Base-by-base conservation (phyloP, 1,140 invertebrate genomes). In the Drosophila ohnishii region DNA sequence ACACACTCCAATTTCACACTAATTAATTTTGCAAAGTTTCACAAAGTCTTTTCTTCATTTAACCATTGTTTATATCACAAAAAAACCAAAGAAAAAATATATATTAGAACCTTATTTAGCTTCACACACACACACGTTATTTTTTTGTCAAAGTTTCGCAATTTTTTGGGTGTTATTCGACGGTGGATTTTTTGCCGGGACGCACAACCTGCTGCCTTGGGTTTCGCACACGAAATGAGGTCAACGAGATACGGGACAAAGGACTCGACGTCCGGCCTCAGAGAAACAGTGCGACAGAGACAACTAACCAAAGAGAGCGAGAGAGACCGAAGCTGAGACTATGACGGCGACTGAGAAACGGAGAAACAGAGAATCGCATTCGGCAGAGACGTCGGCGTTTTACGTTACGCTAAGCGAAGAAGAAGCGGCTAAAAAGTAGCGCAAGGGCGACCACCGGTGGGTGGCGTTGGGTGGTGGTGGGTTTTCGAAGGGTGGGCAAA, bases 191-290 rank as follows among this genome's bases (percentile, higher is more conserved):
- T 62, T 28, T 40, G 63, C 75, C 63, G 82, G 70, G 63, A 76
- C 83, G 61, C 87, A 90, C 79, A 90, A 90, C 82, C 77, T 83
- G 88, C 75, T 79, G 88, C 89, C 72, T 89, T 81, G 89, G 89
- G 74, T 81, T 89, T 90, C 86, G 85, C 85, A 87, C 77, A 84
- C 77, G 80, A 90, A 90, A 90, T 90, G 89, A 90, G 89, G 89
- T 90, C 89, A 90, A 90, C 89, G 57, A 90, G 89, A 90, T 90
- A 89, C 75, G 75, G 73, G 74, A 67, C 74, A 75, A 76, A 75
- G 73, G 71, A 75, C 73, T 75, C 72, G 40, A 69, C 30, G 50
- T 53, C 50, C 67, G 47, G 67, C 51, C 55, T 28, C 47, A 47
- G 42, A 59, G 48, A 19, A 50, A 28, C 65, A 30, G 57, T 25